These are phyloP conservation scores for Natrix natrix DNA, from an alignment of 2,797 vertebrate genomes.

Conservation along the genomic window DNA sequence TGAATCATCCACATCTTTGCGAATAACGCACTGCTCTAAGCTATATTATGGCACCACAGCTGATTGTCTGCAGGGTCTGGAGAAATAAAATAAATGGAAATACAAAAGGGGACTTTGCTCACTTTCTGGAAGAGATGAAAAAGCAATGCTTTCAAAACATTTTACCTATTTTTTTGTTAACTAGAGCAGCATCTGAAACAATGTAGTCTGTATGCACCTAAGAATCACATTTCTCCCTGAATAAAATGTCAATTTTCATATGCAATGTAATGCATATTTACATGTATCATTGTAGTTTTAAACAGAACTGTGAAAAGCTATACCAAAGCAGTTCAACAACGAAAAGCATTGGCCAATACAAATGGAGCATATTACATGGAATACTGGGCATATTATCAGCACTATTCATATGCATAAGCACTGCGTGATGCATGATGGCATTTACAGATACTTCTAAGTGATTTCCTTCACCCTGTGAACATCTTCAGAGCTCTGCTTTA, in stretches of 20 bases:
- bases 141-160: slow-evolving; percentile 23
- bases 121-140: slow-evolving; percentile 30
- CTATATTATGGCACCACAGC: not conserved
- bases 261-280: not conserved
- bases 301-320: not conserved
- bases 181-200: not conserved
- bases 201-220: not conserved
- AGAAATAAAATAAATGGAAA: slow-evolving; percentile 38
- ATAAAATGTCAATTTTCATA: not conserved
- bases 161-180: not conserved
- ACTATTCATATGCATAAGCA: not conserved
- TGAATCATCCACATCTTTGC: slow-evolving; percentile 14
- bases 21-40: slow-evolving; percentile 28
- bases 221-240: not conserved
- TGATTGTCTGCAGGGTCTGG: slow-evolving; percentile 41
- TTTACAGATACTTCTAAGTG: not conserved
- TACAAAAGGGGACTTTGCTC: slow-evolving; percentile 16
- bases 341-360: not conserved
- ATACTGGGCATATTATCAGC: not conserved
- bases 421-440: not conserved
- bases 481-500: not conserved
- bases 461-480: not conserved
- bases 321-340: not conserved
- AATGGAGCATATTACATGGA: not conserved
- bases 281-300: too few species aligned